Evolutionary conservation across 2,113 vertebrate species (phyloP).

Genomic region (Engraulis encrasicolus): DNA sequence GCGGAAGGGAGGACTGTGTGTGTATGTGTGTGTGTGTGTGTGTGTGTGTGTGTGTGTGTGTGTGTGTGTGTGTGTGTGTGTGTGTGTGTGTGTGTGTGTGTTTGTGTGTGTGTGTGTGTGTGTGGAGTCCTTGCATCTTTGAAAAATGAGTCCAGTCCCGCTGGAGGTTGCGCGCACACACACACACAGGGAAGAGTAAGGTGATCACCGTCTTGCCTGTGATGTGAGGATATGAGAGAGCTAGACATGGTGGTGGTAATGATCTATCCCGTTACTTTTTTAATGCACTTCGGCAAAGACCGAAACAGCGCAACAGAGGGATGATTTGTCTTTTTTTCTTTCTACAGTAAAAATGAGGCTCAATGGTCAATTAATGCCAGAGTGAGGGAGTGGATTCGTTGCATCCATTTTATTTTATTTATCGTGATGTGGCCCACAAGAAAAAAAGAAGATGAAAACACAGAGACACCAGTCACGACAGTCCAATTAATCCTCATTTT

Average conservation of each 20-base stretch:
- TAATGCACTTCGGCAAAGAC: slow-evolving; percentile 41
- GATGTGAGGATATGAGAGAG: slow-evolving; percentile 36
- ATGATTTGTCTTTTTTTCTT: slow-evolving; percentile 33
- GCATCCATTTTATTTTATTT: slow-evolving; percentile 36
- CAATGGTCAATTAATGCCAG: slow-evolving; percentile 36
- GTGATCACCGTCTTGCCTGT: slow-evolving; percentile 7
- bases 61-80: no score
- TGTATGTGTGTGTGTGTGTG: no score
- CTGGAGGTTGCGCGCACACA: no score
- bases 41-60: no score
- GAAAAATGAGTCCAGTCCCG: slow-evolving; percentile 20
- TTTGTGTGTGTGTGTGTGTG: no score
- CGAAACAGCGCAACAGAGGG: slow-evolving; percentile 36
- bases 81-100: no score
- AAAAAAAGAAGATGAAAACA: not conserved
- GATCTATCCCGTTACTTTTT: slow-evolving; percentile 42
- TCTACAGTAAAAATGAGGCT: slow-evolving; percentile 30
- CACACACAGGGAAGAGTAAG: no score
- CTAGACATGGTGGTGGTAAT: no score
- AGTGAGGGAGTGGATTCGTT: slow-evolving; percentile 34
- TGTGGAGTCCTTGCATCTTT: slow-evolving; percentile 10
- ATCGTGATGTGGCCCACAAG: not conserved
- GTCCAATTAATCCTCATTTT: slow-evolving; percentile 47
- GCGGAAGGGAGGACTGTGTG: no score
- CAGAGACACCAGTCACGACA: slow-evolving; percentile 41